Conservation (phyloP, 2,113 vertebrate genomes). For the Vimba vimba region DNA sequence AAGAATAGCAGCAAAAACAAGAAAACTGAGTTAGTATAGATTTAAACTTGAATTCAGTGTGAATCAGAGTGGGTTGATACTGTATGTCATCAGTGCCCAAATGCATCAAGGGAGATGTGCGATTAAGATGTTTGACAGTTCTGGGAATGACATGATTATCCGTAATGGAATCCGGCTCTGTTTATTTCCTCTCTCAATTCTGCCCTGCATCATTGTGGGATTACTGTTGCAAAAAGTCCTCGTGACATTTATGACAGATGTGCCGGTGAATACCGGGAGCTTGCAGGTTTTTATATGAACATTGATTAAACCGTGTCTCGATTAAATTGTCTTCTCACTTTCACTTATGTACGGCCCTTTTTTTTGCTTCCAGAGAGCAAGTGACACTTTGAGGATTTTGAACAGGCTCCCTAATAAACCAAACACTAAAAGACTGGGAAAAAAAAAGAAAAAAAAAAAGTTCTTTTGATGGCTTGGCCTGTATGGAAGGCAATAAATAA, state of each 20-base stretch:
- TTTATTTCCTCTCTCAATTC: conserved; percentile 56
- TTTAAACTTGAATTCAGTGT: neutral
- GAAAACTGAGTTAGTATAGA: conserved; percentile 2
- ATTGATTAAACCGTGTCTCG: conserved; percentile 61
- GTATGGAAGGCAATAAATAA: neutral
- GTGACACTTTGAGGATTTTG: conserved; percentile 30
- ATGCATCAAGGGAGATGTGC: conserved; percentile 32
- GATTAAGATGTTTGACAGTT: conserved; percentile 38
- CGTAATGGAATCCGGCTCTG: conserved; percentile 33
- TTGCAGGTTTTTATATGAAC: conserved; percentile 36
- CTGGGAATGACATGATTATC: conserved; percentile 51
- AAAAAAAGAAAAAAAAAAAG: neutral
- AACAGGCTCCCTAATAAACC: conserved; percentile 37
- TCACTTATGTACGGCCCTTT: neutral
- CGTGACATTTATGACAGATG: conserved; percentile 46
- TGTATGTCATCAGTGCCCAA: neutral
- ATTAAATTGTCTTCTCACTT: conserved; percentile 42
- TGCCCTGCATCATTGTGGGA: conserved; percentile 23
- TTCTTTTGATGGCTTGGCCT: neutral
- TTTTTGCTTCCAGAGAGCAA: neutral
- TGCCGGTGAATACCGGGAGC: neutral
- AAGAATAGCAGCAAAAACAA: conserved; percentile 6
- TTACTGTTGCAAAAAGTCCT: conserved; percentile 38
- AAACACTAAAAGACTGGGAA: conserved; percentile 63
- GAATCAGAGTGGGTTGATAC: neutral